These are phyloP conservation scores for Pyrochroa serraticornis DNA, from an alignment of 2,888 invertebrate genomes.

Conservation along the genomic window DNA sequence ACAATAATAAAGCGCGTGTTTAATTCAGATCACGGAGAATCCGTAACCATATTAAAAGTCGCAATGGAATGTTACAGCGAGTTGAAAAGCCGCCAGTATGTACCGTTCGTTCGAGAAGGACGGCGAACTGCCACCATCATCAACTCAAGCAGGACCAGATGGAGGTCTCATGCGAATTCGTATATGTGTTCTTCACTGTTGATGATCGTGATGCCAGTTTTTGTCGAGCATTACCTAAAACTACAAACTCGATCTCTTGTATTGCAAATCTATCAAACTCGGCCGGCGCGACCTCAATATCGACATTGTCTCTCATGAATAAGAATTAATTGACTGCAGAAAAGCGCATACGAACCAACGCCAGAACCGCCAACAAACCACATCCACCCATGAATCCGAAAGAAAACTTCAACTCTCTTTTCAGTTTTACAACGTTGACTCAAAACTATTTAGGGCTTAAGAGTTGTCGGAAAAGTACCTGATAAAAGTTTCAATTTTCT, in stretches of 20 bases:
- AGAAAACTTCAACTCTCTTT: too few species aligned
- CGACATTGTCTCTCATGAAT: conserved; percentile 52
- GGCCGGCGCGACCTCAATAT: conserved; percentile 51
- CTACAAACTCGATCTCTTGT: conserved; percentile 48
- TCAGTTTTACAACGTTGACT: too few species aligned
- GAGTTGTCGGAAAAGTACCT: too few species aligned
- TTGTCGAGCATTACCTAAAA: conserved; percentile 54
- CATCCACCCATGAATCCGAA: too few species aligned
- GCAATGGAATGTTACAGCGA: conserved; percentile 48
- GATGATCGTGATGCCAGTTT: conserved; percentile 49
- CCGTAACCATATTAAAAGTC: conserved; percentile 48
- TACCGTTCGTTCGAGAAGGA: conserved; percentile 42
- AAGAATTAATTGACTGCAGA: conserved; percentile 46
- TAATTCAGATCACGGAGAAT: conserved; percentile 33
- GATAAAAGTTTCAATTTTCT: too few species aligned
- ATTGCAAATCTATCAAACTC: conserved; percentile 43
- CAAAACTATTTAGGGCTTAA: too few species aligned
- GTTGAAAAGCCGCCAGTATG: conserved; percentile 35
- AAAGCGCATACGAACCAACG: too few species aligned
- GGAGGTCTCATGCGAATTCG: conserved; percentile 47
- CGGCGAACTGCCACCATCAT: conserved; percentile 10
- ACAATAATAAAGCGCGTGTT: conserved; percentile 28
- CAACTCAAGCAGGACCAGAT: conserved; percentile 37
- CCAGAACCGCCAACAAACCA: too few species aligned
- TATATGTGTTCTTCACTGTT: conserved; percentile 39